These are phyloP conservation scores for Micromesistius poutassou DNA, from an alignment of 2,797 vertebrate genomes.

Conservation along the genomic window DNA sequence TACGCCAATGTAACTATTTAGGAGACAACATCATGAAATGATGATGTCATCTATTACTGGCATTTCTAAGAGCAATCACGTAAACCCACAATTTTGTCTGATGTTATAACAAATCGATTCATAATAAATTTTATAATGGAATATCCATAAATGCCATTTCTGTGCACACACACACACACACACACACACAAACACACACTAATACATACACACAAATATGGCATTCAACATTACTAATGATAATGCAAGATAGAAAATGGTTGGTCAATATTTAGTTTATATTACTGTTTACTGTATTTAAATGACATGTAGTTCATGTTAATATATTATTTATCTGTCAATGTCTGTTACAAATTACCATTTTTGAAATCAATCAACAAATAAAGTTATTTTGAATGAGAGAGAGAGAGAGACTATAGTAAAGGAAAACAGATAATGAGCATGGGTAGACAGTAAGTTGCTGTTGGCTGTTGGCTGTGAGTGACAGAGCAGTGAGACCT, in stretches of 20 bases:
- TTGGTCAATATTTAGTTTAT: not conserved
- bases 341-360: no score
- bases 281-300: not conserved
- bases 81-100: not conserved
- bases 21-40: not conserved
- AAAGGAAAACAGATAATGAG: not conserved
- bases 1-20: not conserved
- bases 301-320: not conserved
- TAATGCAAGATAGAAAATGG: not conserved
- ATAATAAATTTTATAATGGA: not conserved
- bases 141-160: not conserved
- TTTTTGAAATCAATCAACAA: not conserved
- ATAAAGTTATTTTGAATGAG: not conserved
- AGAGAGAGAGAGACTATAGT: not conserved
- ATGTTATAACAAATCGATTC: not conserved
- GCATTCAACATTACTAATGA: not conserved
- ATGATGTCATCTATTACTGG: not conserved
- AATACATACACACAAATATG: not conserved
- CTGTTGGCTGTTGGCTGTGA: no score
- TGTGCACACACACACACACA: not conserved
- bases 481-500: conserved; percentile 53
- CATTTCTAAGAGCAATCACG: not conserved
- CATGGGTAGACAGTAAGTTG: not conserved
- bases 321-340: not conserved
- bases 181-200: not conserved